phyloP scores from a whole-genome alignment of 2,888 invertebrate species.

The Ochropleura plecta region DNA sequence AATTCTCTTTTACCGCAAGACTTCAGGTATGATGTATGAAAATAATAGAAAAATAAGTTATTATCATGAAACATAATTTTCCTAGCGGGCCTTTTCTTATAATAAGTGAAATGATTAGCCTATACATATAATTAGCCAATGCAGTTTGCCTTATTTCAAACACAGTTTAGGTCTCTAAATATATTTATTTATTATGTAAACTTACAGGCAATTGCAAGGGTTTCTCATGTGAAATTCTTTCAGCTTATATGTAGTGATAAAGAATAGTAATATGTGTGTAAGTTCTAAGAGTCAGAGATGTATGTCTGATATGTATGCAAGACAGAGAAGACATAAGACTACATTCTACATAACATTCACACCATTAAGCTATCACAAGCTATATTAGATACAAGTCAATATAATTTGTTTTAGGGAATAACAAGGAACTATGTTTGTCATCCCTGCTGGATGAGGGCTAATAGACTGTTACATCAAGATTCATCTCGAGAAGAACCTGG shows the following conservation, averaged over 20 bases:
- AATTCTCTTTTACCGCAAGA: constrained; percentile 10
- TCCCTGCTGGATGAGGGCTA: constrained; percentile 5
- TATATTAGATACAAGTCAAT: not conserved
- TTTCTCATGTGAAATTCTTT: no score
- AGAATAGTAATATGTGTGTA: no score
- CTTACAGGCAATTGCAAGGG: no score
- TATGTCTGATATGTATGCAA: not conserved
- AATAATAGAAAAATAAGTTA: no score
- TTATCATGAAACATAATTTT: no score
- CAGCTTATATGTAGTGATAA: no score
- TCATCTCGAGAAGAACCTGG: constrained; percentile 12
- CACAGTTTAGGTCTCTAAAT: no score
- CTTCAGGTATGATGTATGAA: constrained; percentile 15
- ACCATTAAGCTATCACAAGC: not conserved
- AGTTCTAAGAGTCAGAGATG: not conserved
- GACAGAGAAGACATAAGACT: constrained; percentile 2
- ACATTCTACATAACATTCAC: constrained; percentile 5
- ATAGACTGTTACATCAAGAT: constrained; percentile 12
- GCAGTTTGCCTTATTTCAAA: no score
- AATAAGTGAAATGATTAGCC: no score
- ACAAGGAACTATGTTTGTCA: constrained; percentile 5
- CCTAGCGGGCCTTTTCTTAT: no score
- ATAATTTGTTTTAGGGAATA: constrained; percentile 10
- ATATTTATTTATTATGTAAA: no score
- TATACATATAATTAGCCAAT: no score